phyloP scores from a whole-genome alignment of 2,888 invertebrate species.

The Tridacna crocea region DNA sequence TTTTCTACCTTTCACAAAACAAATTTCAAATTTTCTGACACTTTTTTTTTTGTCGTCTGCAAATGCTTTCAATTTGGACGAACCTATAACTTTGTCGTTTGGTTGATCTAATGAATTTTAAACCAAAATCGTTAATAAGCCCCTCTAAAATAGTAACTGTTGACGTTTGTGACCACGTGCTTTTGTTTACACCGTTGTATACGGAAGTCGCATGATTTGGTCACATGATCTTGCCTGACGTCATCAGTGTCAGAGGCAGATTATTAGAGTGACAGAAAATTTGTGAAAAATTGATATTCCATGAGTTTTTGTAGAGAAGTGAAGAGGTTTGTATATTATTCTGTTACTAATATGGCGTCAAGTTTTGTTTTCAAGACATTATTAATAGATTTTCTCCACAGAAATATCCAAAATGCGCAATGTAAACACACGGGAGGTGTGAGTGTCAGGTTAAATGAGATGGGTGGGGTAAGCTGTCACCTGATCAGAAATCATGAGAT shows the following conservation, averaged over 20 bases:
- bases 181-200: slow-evolving; percentile 36
- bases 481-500: neutral
- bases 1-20: no score
- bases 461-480: slow-evolving; percentile 31
- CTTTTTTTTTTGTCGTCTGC: no score
- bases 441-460: neutral
- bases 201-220: slow-evolving; percentile 51
- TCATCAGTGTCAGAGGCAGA: slow-evolving; percentile 20
- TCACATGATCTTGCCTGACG: slow-evolving; percentile 32
- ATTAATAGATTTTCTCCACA: neutral
- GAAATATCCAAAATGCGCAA: neutral
- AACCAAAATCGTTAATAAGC: no score
- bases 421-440: slow-evolving; percentile 11
- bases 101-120: no score
- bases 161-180: slow-evolving; percentile 14
- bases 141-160: no score
- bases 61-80: no score
- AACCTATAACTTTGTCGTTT: no score
- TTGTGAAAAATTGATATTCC: neutral
- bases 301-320: neutral
- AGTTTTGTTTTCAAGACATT: neutral
- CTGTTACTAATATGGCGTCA: neutral
- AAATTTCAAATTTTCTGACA: no score
- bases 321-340: neutral
- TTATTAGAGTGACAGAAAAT: neutral